Percentiles rank a stretch among this genome's conserved stretches.
Evolutionary conservation across 2,888 invertebrate species (phyloP).

Genomic region (Spodoptera exigua): DNA sequence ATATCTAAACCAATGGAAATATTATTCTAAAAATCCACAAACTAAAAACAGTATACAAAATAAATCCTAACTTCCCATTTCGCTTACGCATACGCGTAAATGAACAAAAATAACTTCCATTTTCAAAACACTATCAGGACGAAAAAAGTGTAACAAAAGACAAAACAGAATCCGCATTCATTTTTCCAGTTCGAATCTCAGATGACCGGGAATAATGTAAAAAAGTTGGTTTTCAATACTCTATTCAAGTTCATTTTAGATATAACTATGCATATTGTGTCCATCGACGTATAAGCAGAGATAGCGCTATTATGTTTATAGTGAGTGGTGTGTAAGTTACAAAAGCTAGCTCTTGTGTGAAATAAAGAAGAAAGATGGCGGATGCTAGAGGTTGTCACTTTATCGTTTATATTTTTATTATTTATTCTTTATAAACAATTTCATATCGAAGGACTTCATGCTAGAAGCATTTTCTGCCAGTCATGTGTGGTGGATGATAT

Average conservation of each 20-base stretch:
- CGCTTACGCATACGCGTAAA: constrained; percentile 4
- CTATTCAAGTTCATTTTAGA: constrained; percentile 75
- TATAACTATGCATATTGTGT: constrained; percentile 69
- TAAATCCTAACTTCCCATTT: constrained; percentile 12
- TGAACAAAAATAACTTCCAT: constrained; percentile 11
- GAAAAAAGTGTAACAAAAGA: constrained; percentile 22
- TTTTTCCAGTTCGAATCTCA: constrained; percentile 45
- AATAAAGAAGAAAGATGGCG: neutral
- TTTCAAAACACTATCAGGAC: constrained; percentile 33
- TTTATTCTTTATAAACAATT: too few relatives aligned
- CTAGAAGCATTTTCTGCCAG: too few relatives aligned
- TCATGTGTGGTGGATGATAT: too few relatives aligned
- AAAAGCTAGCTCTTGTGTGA: neutral
- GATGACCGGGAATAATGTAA: constrained; percentile 66
- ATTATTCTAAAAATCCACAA: neutral
- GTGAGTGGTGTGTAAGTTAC: constrained; percentile 45
- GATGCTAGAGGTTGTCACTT: too few relatives aligned
- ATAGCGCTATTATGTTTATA: constrained; percentile 64
- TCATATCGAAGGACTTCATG: too few relatives aligned
- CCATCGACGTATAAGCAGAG: constrained; percentile 65
- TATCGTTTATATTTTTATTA: too few relatives aligned
- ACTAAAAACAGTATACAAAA: neutral
- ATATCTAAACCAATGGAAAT: neutral
- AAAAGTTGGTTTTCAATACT: constrained; percentile 74
- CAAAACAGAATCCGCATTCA: constrained; percentile 33